Evolutionary conservation across 2,888 invertebrate species (phyloP).

Genomic region (Incurvaria masculella): DNA sequence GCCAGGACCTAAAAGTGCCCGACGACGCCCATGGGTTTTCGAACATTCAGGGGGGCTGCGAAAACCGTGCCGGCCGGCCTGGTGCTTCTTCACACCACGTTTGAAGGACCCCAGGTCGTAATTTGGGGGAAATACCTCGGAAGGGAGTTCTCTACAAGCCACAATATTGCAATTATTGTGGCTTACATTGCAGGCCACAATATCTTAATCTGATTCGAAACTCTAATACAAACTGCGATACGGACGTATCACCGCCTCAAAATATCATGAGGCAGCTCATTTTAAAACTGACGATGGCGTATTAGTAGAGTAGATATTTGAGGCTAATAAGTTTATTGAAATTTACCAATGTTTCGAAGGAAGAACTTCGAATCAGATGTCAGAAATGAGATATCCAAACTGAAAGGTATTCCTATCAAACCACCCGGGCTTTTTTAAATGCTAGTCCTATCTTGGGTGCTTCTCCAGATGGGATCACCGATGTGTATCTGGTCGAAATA

Average conservation of each 20-base stretch:
- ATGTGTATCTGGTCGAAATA: not conserved
- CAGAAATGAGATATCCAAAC: not conserved
- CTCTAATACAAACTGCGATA: slow-evolving; percentile 16
- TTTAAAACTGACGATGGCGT: slow-evolving; percentile 11
- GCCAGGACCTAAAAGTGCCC: too few relatives aligned
- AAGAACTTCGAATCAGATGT: not conserved
- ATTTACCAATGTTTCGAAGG: too few relatives aligned
- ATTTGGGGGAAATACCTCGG: too few relatives aligned
- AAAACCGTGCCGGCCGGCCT: too few relatives aligned
- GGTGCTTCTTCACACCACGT: too few relatives aligned
- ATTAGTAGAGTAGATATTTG: slow-evolving; percentile 11
- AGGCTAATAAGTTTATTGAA: slow-evolving; percentile 3
- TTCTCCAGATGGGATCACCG: not conserved
- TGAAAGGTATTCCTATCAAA: not conserved
- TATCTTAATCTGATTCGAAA: slow-evolving; percentile 10
- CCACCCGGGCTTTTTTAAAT: not conserved
- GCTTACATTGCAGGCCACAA: too few relatives aligned
- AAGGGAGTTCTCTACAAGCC: too few relatives aligned
- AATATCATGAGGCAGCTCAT: too few relatives aligned
- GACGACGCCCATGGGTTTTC: too few relatives aligned
- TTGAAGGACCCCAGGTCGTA: too few relatives aligned
- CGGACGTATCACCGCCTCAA: slow-evolving; percentile 17
- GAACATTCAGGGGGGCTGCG: too few relatives aligned
- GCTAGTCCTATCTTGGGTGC: not conserved
- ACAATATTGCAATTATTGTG: too few relatives aligned